Conservation (phyloP, 2,113 vertebrate genomes). For the Silurus meridionalis region DNA sequence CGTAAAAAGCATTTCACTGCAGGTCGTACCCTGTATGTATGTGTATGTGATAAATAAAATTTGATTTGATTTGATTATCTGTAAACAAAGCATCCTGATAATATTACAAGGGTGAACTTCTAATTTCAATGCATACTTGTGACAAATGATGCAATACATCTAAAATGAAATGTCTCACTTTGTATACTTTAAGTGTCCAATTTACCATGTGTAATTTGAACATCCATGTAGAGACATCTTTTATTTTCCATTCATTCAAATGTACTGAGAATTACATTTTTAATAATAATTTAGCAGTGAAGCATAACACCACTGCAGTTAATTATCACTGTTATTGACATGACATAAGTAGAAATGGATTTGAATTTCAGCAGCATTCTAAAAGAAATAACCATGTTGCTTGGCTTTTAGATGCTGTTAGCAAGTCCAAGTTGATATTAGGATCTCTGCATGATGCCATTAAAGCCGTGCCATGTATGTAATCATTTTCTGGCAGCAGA, state of each 20-base stretch:
- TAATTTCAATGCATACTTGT: not conserved
- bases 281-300: not conserved
- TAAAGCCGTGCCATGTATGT: not conserved
- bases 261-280: not conserved
- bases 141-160: not conserved
- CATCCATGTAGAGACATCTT: not conserved
- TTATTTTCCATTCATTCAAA: not conserved
- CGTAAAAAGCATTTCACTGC: too few relatives aligned
- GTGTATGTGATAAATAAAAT: too few relatives aligned
- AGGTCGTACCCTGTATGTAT: too few relatives aligned
- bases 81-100: too few relatives aligned
- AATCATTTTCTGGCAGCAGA: not conserved
- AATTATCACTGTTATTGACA: not conserved
- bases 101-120: too few relatives aligned
- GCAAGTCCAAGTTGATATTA: not conserved
- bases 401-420: not conserved
- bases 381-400: not conserved
- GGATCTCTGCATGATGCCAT: slow-evolving; percentile 1
- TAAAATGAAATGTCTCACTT: not conserved
- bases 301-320: not conserved
- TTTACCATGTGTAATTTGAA: not conserved
- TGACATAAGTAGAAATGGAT: not conserved
- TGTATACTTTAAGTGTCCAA: not conserved
- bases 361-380: not conserved
- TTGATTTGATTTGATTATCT: too few relatives aligned